Percentiles rank a stretch among this genome's conserved stretches.
Conservation (phyloP, 2,113 vertebrate genomes). For the Taxidea taxus region DNA sequence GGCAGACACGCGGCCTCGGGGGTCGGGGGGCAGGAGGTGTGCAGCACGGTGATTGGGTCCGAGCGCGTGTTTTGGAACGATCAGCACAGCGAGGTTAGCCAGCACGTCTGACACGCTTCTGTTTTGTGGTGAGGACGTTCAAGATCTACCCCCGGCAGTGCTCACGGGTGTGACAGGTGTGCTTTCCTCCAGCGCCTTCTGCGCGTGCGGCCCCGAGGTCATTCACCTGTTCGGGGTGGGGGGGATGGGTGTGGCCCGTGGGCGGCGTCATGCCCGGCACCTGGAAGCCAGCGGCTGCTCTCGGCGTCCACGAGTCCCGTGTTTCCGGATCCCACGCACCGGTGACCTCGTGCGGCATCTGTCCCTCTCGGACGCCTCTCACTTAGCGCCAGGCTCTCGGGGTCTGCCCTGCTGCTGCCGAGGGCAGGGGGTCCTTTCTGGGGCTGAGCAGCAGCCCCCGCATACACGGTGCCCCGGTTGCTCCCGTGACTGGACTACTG, state of each 20-base stretch:
- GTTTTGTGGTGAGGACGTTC: background rate
- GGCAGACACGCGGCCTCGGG: background rate
- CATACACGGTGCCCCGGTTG: background rate
- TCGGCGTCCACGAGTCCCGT: no score
- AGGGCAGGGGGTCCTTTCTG: background rate
- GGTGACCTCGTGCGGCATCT: background rate
- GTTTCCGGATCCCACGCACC: no score
- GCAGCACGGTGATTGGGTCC: background rate
- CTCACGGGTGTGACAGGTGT: rapidly evolving
- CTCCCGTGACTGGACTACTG: background rate
- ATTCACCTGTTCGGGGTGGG: no score
- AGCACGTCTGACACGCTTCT: background rate
- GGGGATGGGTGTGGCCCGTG: background rate
- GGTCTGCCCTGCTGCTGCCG: background rate
- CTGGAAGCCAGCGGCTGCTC: no score
- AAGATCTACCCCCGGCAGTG: background rate
- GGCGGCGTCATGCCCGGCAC: no score
- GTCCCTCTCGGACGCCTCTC: background rate
- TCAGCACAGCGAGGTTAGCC: no score
- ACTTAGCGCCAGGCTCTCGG: background rate
- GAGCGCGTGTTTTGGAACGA: background rate
- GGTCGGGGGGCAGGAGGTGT: background rate
- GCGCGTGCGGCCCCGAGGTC: background rate
- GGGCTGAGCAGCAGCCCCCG: background rate
- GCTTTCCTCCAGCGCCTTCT: no score